Percentiles rank a stretch among this genome's conserved stretches.
Evolutionary conservation across 2,797 vertebrate genomes (phyloP).

Genomic region (Sebastes kiyomatsui): DNA sequence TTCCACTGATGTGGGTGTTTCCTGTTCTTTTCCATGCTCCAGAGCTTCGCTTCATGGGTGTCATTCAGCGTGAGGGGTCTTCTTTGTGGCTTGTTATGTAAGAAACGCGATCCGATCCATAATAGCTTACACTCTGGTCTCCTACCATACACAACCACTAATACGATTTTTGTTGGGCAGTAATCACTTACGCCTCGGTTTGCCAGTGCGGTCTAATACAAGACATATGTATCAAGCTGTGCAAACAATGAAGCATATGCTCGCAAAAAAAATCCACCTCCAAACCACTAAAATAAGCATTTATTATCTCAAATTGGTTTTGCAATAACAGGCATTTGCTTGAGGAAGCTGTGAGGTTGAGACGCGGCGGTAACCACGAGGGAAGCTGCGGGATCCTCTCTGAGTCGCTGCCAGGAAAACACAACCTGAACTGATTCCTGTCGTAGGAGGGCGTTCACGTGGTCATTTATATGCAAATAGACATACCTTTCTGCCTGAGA

Average conservation of each 20-base stretch:
- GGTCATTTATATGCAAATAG: slow-evolving; percentile 31
- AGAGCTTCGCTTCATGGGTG: slow-evolving; percentile 40
- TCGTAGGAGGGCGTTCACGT: slow-evolving; percentile 20
- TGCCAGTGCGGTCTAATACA: slow-evolving; percentile 43
- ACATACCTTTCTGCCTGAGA: slow-evolving; percentile 9
- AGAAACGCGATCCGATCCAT: slow-evolving; percentile 44
- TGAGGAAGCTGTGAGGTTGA: slow-evolving; percentile 29
- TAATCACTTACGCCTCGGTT: slow-evolving; percentile 48
- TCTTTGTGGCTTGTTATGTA: slow-evolving; percentile 63
- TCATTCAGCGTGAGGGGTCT: slow-evolving; percentile 46
- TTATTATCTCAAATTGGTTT: slow-evolving; percentile 47
- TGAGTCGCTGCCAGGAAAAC: slow-evolving; percentile 33
- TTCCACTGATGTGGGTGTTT: slow-evolving; percentile 40
- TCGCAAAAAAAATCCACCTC: slow-evolving; percentile 14
- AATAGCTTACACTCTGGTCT: slow-evolving; percentile 29
- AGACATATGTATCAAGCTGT: slow-evolving; percentile 51
- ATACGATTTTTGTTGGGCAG: slow-evolving; percentile 57
- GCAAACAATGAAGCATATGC: slow-evolving; percentile 42
- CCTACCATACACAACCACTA: slow-evolving; percentile 47
- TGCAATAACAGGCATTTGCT: slow-evolving; percentile 14
- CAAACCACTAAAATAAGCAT: slow-evolving; percentile 46
- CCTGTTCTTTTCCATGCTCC: slow-evolving; percentile 26
- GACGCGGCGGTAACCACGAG: slow-evolving; percentile 1
- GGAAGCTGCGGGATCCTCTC: slow-evolving; percentile 34
- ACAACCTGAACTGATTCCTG: slow-evolving; percentile 22